A percentile compares a stretch with the other conserved stretches of the same genome.
Evolutionary conservation across 2,797 vertebrate species (phyloP).

Genomic region (Tapirus indicus): DNA sequence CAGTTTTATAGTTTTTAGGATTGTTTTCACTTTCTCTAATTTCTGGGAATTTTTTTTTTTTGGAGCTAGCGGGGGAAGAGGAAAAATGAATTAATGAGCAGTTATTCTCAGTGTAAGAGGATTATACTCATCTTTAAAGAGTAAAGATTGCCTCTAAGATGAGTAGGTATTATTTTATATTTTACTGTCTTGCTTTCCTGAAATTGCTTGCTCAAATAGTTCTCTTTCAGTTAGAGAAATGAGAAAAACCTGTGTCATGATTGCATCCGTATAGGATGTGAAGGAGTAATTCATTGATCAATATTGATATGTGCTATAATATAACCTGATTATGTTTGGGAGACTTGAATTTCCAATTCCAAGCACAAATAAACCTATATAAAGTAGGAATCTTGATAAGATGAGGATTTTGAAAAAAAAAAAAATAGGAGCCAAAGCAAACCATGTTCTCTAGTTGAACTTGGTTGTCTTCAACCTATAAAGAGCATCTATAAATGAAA

Average conservation of each 20-base stretch:
- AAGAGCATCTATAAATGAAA: conserved; percentile 32
- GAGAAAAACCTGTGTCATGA: background rate
- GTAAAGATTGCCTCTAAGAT: conserved; percentile 51
- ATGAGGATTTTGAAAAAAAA: conserved; percentile 26
- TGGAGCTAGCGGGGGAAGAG: background rate
- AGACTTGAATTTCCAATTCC: conserved; percentile 41
- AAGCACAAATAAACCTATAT: background rate
- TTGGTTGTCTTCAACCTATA: background rate
- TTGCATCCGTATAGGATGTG: background rate
- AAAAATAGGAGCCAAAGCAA: conserved; percentile 19
- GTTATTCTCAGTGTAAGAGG: background rate
- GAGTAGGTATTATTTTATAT: conserved; percentile 43
- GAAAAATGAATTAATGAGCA: conserved; percentile 27
- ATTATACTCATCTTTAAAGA: conserved; percentile 3
- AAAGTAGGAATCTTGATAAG: conserved; percentile 16
- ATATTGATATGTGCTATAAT: conserved; percentile 35
- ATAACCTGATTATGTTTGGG: background rate
- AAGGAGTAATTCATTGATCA: conserved; percentile 25
- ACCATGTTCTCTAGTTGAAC: conserved; percentile 24
- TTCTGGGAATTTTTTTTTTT: background rate
- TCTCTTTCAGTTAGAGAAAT: conserved; percentile 17
- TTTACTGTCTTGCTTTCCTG: conserved; percentile 47
- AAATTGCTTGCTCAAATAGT: conserved; percentile 20
- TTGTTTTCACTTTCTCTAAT: conserved; percentile 62
- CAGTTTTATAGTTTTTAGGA: conserved; percentile 54